Conservation (phyloP, 1,140 invertebrate genomes). For the Hyphantria cunea region DNA sequence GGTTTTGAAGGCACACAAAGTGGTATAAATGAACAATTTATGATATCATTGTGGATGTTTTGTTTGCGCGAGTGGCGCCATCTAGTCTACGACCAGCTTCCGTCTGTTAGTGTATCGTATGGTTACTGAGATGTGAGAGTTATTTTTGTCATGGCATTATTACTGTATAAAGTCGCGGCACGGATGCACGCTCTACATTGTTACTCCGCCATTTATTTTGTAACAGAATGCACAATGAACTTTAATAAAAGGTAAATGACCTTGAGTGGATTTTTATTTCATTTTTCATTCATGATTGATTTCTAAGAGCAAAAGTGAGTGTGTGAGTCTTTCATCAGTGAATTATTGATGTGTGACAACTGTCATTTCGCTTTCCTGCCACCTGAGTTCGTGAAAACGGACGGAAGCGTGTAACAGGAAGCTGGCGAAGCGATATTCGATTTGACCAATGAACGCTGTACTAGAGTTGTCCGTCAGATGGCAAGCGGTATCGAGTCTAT, state of each 20-base stretch:
- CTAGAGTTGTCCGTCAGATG: too few relatives aligned
- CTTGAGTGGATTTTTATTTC: conserved; percentile 63
- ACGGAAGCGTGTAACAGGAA: too few relatives aligned
- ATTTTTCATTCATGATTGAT: too few relatives aligned
- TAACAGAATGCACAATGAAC: conserved; percentile 78
- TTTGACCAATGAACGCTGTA: too few relatives aligned
- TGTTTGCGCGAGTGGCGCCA: conserved; percentile 35
- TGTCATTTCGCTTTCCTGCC: too few relatives aligned
- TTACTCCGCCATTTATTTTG: conserved; percentile 77
- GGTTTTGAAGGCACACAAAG: not conserved
- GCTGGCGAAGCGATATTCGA: too few relatives aligned
- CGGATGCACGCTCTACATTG: conserved; percentile 64
- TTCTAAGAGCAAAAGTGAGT: too few relatives aligned
- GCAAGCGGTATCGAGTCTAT: too few relatives aligned
- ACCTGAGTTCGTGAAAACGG: too few relatives aligned
- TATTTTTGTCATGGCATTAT: conserved; percentile 66
- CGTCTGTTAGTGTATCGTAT: conserved; percentile 57
- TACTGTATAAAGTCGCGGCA: conserved; percentile 57
- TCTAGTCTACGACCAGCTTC: conserved; percentile 73
- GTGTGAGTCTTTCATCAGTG: too few relatives aligned
- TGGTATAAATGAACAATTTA: not conserved
- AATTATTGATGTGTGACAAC: too few relatives aligned
- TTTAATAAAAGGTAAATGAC: conserved; percentile 77
- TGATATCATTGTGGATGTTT: conserved; percentile 5
- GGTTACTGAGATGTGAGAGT: conserved; percentile 48